Evolutionary conservation across 2,888 invertebrate species (phyloP).

Genomic region (Tuberolachnus salignus): DNA sequence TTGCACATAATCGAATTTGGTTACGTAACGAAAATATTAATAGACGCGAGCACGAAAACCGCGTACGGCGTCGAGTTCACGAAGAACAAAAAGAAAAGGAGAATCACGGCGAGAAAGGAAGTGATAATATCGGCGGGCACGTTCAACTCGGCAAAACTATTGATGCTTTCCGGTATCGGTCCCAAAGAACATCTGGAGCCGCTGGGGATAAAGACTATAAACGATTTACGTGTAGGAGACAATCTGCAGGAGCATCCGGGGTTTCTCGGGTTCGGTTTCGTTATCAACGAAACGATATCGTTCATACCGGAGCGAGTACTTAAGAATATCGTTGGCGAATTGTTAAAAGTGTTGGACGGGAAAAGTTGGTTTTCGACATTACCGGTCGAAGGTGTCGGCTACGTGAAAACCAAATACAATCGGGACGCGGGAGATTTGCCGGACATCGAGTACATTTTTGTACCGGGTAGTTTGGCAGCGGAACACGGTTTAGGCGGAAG

Average conservation of each 20-base stretch:
- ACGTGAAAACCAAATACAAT: conserved; percentile 63
- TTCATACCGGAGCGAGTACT: conserved; percentile 62
- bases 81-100: conserved; percentile 60
- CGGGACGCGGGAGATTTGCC: conserved; percentile 60
- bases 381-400: conserved; percentile 64
- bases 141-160: conserved; percentile 79
- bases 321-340: conserved; percentile 56
- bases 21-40: conserved; percentile 60
- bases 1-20: conserved; percentile 61
- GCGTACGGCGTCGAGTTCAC: conserved; percentile 65
- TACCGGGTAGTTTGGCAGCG: conserved; percentile 57
- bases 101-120: conserved; percentile 65
- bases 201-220: conserved; percentile 63
- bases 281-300: conserved; percentile 64
- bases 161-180: conserved; percentile 71
- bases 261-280: conserved; percentile 72
- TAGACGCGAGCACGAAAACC: conserved; percentile 62
- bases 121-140: conserved; percentile 75
- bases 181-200: conserved; percentile 67
- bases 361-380: conserved; percentile 62
- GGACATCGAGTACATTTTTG: conserved; percentile 60
- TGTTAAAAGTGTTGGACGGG: conserved; percentile 20
- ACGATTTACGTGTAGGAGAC: conserved; percentile 54
- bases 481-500: conserved; percentile 58
- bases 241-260: conserved; percentile 62